Base-by-base conservation (phyloP, 2,113 vertebrate genomes). In the Acanthochromis polyacanthus region DNA sequence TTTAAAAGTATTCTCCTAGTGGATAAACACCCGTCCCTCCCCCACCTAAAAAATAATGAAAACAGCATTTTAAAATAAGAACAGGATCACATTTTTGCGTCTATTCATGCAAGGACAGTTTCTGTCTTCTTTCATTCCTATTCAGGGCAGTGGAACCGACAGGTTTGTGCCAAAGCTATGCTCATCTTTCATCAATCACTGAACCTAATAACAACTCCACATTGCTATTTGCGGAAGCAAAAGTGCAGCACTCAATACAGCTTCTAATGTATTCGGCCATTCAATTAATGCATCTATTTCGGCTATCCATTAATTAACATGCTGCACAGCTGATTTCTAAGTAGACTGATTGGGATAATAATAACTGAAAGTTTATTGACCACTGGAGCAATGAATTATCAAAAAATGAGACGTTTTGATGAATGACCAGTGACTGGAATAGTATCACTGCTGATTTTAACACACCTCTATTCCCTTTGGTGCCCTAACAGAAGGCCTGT, bases 281-380 rank as follows among this genome's bases (percentile, higher is more conserved):
- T 91, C 81, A 91, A 93, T 93, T 86, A 92, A 92, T 89, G 85
- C 68, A 88, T 86, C 79, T 81, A 59, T 78, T 89, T 87, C 74
- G 83, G 38, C 38, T 68, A 71, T 53, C 67, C 59, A 81, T 92
- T 93, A 85, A 84, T 88, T 92, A 86, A 86, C 81, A 59, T 63
- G 75, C 75, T 12, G 1, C 70, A 74, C 75, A 72, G 80, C 73
- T 71, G 89, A 84, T 80, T 88, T 82, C 78, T 77, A 82, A 75
- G 65, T 55, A 73, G 76, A 92, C 91, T 88, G 91, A 94, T 91
- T 86, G 55, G 83, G 68, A 38, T 43, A 46, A 87, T 83, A 92
- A 89, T 87, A 89, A 90, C 75, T 81, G 56, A 86, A 90, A 78
- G 69, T 80, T 70, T 92, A 94, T 93, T 84, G 92, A 94, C 85